Conservation (phyloP, 1,140 invertebrate species). For the Apis dorsata region DNA sequence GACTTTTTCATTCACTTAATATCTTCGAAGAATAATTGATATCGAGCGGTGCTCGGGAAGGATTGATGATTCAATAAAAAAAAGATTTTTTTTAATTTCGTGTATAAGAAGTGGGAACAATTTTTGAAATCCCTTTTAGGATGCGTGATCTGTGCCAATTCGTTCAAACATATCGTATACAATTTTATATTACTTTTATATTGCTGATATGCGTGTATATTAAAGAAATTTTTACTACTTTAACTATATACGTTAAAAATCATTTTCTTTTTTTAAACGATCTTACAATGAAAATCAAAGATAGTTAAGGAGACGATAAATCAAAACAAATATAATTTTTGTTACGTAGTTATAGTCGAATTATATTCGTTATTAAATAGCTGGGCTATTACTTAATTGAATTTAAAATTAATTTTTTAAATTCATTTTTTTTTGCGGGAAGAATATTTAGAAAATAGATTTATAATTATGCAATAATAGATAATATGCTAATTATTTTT, state of each 20-base stretch:
- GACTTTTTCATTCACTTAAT: background rate
- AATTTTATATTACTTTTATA: background rate
- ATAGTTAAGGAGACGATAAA: background rate
- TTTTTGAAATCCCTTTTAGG: slow-evolving; percentile 37
- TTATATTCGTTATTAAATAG: slow-evolving; percentile 41
- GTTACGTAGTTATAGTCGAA: background rate
- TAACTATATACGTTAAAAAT: background rate
- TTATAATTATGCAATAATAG: slow-evolving; percentile 1
- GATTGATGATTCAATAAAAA: background rate
- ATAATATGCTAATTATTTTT: background rate
- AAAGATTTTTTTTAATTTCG: background rate
- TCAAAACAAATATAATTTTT: background rate
- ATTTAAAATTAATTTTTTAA: background rate
- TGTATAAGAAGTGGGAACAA: slow-evolving; percentile 37
- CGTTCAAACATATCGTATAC: slow-evolving; percentile 43
- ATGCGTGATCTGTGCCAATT: slow-evolving; percentile 42
- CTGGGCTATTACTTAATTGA: slow-evolving; percentile 55
- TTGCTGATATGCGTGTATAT: background rate
- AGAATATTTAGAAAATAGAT: background rate
- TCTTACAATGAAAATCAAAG: background rate
- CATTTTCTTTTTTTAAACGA: background rate
- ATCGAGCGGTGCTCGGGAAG: slow-evolving; percentile 32
- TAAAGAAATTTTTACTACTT: background rate
- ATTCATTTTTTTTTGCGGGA: background rate
- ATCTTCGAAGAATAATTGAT: background rate